Evolutionary conservation across 1,140 invertebrate genomes (phyloP).

Genomic region (Parapsyche elsis): DNA sequence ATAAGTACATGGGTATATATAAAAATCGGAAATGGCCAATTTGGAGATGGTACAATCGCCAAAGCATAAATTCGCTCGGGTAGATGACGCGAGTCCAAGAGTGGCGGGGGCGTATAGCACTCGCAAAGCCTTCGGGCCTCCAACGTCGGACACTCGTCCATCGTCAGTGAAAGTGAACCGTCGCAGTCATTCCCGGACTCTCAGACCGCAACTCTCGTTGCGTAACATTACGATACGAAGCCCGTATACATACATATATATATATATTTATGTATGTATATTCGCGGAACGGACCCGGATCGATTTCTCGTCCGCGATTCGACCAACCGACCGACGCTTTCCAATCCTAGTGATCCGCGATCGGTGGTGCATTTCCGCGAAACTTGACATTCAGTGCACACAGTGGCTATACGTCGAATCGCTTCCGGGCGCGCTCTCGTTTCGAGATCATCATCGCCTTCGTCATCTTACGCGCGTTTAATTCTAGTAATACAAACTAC

Average conservation of each 20-base stretch:
- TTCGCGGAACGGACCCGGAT: background rate
- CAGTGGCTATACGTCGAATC: no score
- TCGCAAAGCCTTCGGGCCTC: background rate
- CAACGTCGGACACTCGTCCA: constrained; percentile 12
- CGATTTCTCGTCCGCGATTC: constrained; percentile 16
- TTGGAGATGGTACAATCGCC: background rate
- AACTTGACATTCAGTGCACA: no score
- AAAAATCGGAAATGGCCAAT: background rate
- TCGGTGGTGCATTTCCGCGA: no score
- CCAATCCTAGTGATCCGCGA: no score
- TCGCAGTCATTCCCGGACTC: background rate
- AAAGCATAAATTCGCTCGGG: background rate
- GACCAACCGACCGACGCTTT: constrained; percentile 19
- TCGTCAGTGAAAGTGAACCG: background rate
- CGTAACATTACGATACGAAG: background rate
- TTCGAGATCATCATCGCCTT: no score
- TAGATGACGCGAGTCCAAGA: background rate
- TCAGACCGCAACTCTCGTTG: background rate
- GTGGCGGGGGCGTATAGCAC: constrained; percentile 12
- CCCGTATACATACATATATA: background rate
- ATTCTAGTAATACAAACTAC: no score
- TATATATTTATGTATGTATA: no score
- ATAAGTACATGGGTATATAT: background rate
- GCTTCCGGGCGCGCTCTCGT: no score
- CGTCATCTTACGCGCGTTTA: no score